Evolutionary conservation across 2,797 vertebrate species (phyloP), one percentile per base, ranked within the genome.

Genomic region (Graptemys geographica): DNA sequence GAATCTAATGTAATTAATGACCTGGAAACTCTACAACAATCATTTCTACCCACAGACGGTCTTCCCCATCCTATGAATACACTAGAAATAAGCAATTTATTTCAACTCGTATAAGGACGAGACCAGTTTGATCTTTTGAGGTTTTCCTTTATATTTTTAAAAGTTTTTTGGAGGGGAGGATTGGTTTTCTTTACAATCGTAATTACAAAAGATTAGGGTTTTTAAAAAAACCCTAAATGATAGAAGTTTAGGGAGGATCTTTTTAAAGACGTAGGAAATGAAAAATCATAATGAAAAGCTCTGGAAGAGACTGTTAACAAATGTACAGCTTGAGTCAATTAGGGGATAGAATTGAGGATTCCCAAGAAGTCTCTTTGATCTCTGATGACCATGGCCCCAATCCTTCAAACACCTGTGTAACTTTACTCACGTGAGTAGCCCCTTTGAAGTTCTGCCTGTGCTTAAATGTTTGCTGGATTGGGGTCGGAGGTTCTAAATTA

Each of bases 1-100:
- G 95, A 95, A 93, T 90, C 96, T 96, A 96, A 89, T 94, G 98
- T 98, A 98, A 98, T 98, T 98, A 98, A 98, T 96, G 97, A 98
- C 97, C 97, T 97, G 98, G 98, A 97, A 98, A 98, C 93, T 97
- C 96, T 96, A 97, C 97, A 98, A 94, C 93, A 97, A 98, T 98
- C 95, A 96, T 97, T 98, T 95, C 97, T 95, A 97, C 97, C 96
- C 97, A 96, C 97, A 98, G 96, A 98, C 97, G 97, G 97, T 96
- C 97, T 97, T 97, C 96, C 94, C 96, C 96, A 94, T 96, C 95
- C 95, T 97, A 97, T 95, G 96, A 97, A 97, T 97, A 97, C 96
- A 96, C 97, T 97, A 94, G 83, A 95, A 97, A 92, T 91, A 92
- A 94, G 96, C 96, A 95, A 95, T 97, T 96, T 94, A 97, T 98